Percentiles rank a stretch among this genome's conserved stretches.
Conservation (phyloP, 2,113 vertebrate genomes). For the Hirundichthys speculiger region DNA sequence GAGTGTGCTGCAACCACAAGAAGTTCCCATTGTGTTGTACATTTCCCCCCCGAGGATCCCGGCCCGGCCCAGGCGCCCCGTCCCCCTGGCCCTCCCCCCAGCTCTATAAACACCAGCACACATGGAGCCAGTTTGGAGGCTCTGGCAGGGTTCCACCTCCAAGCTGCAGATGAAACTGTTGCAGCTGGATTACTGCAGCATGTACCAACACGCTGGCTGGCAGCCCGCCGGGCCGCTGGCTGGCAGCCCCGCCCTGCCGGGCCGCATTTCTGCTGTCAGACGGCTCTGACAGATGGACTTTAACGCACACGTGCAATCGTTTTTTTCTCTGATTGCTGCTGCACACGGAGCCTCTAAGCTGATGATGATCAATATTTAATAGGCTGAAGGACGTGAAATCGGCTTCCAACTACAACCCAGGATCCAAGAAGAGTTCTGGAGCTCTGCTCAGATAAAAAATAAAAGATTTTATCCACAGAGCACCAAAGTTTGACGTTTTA, state of each 20-base stretch:
- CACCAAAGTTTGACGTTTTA: too few species aligned
- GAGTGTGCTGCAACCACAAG: conserved; percentile 49
- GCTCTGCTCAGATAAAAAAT: too few species aligned
- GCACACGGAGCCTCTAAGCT: too few species aligned
- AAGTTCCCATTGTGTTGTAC: conserved; percentile 59
- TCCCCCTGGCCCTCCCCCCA: neutral
- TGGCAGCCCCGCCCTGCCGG: too few species aligned
- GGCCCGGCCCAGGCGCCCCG: conserved; percentile 16
- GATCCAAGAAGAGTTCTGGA: too few species aligned
- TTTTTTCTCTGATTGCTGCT: neutral
- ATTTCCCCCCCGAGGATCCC: conserved; percentile 49
- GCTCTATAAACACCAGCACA: conserved; percentile 62
- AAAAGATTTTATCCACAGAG: too few species aligned
- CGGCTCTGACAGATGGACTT: neutral
- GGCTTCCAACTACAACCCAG: too few species aligned
- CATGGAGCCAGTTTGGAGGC: conserved; percentile 66
- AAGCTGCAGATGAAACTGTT: neutral
- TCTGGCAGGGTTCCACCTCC: conserved; percentile 1
- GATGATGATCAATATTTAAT: too few species aligned
- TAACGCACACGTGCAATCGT: neutral
- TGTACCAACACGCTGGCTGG: conserved; percentile 47
- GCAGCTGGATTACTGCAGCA: neutral
- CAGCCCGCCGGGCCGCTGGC: too few species aligned
- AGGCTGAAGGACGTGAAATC: too few species aligned
- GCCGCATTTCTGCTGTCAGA: too few species aligned